Evolutionary conservation across 2,113 vertebrate genomes (phyloP).

Genomic region (Dascyllus trimaculatus): DNA sequence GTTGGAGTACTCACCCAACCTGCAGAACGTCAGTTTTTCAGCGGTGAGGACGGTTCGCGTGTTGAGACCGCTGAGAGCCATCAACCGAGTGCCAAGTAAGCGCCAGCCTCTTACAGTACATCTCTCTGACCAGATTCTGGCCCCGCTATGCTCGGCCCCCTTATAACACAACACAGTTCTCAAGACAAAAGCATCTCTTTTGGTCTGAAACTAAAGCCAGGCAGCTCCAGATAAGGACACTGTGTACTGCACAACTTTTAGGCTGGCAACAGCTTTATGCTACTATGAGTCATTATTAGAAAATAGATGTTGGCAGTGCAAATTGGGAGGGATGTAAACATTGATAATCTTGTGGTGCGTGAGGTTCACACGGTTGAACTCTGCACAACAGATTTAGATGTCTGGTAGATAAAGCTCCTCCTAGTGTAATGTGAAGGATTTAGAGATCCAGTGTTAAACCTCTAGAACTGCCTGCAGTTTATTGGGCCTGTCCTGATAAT

Average conservation of each 20-base stretch:
- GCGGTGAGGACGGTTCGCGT: constrained; percentile 97
- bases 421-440: no score
- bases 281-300: neutral
- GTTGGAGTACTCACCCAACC: constrained; percentile 98
- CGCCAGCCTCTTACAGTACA: constrained; percentile 5
- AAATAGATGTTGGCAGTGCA: neutral
- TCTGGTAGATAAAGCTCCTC: no score
- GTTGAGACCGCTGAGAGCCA: constrained; percentile 96
- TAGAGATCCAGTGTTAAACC: no score
- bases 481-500: no score
- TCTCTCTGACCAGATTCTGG: constrained; percentile 5
- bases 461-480: no score
- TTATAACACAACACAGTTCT: constrained; percentile 6
- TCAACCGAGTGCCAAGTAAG: constrained; percentile 94
- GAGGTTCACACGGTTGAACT: no score
- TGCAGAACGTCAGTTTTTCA: constrained; percentile 98
- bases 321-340: neutral
- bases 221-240: neutral
- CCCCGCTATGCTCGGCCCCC: constrained; percentile 9
- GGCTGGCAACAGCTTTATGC: neutral
- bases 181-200: neutral
- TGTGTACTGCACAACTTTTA: neutral
- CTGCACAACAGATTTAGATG: no score
- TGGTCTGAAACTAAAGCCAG: constrained; percentile 4
- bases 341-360: neutral